Percentiles rank a stretch among this genome's conserved stretches.
phyloP scores from a whole-genome alignment of 1,140 invertebrate species.

The Calycopis cecrops region DNA sequence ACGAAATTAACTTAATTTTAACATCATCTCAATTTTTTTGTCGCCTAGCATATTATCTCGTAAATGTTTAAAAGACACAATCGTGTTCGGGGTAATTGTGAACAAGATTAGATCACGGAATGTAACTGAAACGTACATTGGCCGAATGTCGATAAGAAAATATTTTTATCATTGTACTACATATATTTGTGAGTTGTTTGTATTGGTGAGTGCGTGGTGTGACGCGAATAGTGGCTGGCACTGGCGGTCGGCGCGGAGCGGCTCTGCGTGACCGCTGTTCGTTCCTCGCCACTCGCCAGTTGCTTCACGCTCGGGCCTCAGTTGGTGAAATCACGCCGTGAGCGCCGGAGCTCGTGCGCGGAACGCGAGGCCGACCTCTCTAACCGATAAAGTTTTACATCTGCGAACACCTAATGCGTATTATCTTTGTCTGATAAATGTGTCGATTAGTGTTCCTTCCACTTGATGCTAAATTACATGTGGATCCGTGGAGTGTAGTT shows the following conservation, averaged over 20 bases:
- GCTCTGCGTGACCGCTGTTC: slow-evolving; percentile 35
- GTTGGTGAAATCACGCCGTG: slow-evolving; percentile 49
- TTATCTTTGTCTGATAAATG: slow-evolving; percentile 59
- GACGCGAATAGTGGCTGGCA: slow-evolving; percentile 64
- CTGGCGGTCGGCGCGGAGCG: slow-evolving; percentile 40
- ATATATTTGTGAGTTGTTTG: slow-evolving; percentile 51
- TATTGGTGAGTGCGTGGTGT: slow-evolving; percentile 60
- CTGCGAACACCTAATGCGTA: slow-evolving; percentile 46
- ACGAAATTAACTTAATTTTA: too few species aligned
- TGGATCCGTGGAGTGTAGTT: slow-evolving; percentile 10
- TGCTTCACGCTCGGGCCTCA: slow-evolving; percentile 26
- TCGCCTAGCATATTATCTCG: too few species aligned
- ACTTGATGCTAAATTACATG: slow-evolving; percentile 21
- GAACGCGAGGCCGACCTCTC: slow-evolving; percentile 51
- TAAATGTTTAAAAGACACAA: too few species aligned
- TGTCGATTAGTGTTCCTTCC: slow-evolving; percentile 52
- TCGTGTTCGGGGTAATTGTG: too few species aligned
- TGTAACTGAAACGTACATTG: too few species aligned
- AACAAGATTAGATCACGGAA: too few species aligned
- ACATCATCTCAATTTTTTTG: too few species aligned
- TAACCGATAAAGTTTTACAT: slow-evolving; percentile 29
- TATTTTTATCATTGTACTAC: slow-evolving; percentile 52
- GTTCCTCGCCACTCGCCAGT: slow-evolving; percentile 12
- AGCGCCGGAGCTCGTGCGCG: slow-evolving; percentile 57
- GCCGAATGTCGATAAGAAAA: neutral